A percentile compares a stretch with the other conserved stretches of the same genome.
Evolutionary conservation across 2,113 vertebrate genomes (phyloP).

Genomic region (Parotia lawesii): DNA sequence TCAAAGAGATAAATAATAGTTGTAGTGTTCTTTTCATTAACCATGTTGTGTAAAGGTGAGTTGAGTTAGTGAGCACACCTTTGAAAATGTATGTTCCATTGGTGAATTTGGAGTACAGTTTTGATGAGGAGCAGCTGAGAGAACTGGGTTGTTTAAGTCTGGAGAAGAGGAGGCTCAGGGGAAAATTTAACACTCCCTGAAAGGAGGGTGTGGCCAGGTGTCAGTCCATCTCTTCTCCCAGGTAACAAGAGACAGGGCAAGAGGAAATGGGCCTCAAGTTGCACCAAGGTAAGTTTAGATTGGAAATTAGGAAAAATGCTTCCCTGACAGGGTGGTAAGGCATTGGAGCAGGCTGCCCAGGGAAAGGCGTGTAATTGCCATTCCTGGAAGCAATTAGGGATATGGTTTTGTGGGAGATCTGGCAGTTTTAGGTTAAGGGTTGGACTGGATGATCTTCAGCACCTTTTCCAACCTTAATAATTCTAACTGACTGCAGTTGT

Average conservation of each 20-base stretch:
- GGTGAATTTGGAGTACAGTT: neutral
- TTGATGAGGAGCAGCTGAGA: neutral
- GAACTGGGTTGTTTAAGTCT: neutral
- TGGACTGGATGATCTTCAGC: neutral
- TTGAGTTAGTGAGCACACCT: neutral
- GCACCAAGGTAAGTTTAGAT: neutral
- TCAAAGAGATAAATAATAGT: neutral
- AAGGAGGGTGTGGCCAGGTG: neutral
- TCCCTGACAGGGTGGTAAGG: neutral
- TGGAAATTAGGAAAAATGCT: neutral
- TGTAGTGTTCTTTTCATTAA: neutral
- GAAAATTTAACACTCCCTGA: neutral
- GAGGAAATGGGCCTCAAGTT: neutral
- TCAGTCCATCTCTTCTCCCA: neutral
- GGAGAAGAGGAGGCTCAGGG: neutral
- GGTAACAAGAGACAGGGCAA: neutral
- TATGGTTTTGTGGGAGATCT: neutral
- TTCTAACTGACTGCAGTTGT: neutral
- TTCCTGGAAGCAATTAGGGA: neutral
- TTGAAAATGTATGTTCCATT: neutral
- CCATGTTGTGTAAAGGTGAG: neutral
- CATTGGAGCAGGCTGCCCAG: neutral
- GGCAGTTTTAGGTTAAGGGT: neutral
- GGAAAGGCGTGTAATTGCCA: neutral
- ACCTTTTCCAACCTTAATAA: neutral